Evolutionary conservation across 2,113 vertebrate species (phyloP), one percentile per base, ranked within the genome.

Genomic region (Erpornis zantholeuca): DNA sequence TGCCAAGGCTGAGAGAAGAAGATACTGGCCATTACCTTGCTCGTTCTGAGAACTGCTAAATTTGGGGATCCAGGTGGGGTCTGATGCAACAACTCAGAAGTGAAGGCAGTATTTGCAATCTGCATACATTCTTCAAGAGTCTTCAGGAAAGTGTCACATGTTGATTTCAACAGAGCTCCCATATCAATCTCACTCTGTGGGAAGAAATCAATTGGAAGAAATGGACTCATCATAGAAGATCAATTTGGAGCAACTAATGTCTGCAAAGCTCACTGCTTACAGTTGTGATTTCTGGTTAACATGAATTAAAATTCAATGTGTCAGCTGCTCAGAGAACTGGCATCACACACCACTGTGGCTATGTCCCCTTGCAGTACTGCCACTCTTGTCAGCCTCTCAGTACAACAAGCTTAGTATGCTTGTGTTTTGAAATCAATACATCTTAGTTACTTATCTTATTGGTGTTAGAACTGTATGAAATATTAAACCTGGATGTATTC

Each of bases 91-190:
- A 98, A 95, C 42, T 99, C 98, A 8, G 99, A 97, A 73, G 97
- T 98, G 90, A 99, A 99, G 82, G 99, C 98, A 72, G 96, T 97
- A 71, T 99, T 99, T 93, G 99, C 99, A 76, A 99, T 99, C 97
- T 99, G 98, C 99, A 99, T 99, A 97, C 99, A 99, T 94, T 99
- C 99, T 94, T 99, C 99, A 92, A 99, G 98, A 35, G 99, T 99
- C 97, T 98, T 99, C 91, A 99, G 98, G 84, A 99, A 99, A 50
- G 99, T 99, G 59, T 98, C 98, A 96, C 99, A 99, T 25, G 99
- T 99, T 28, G 99, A 99, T 96, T 98, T 99, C 94, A 99, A 98
- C 96, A 99, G 97, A 91, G 98, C 97, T 89, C 99, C 99, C 95
- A 98, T 98, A 88, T 99, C 98, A 82, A 99, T 96, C 59, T 97